Evolutionary conservation across 1,140 invertebrate species (phyloP).

Genomic region (Gonatopus flavifemur): DNA sequence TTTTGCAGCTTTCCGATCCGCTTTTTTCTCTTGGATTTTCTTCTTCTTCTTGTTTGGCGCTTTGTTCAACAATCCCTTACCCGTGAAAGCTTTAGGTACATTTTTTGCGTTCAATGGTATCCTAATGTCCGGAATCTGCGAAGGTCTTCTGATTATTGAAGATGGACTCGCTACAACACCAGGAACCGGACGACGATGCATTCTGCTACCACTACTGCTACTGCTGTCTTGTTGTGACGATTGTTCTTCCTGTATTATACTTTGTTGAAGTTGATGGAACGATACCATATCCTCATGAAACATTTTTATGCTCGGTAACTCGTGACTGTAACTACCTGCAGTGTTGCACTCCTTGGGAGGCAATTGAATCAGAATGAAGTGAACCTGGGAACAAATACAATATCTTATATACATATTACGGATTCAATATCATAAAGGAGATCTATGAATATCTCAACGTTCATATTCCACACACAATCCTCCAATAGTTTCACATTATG

Average conservation of each 20-base stretch:
- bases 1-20: slow-evolving; percentile 98
- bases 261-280: slow-evolving; percentile 37
- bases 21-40: slow-evolving; percentile 92
- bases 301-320: slow-evolving; percentile 81
- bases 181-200: slow-evolving; percentile 21
- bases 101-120: slow-evolving; percentile 83
- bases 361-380: slow-evolving; percentile 89
- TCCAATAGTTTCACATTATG: too few species aligned
- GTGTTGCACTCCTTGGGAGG: slow-evolving; percentile 65
- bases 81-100: slow-evolving; percentile 68
- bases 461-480: too few species aligned
- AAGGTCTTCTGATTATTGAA: slow-evolving; percentile 62
- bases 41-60: slow-evolving; percentile 78
- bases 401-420: too few species aligned
- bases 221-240: slow-evolving; percentile 12
- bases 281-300: slow-evolving; percentile 70
- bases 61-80: slow-evolving; percentile 49
- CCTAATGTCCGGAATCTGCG: slow-evolving; percentile 77
- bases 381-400: slow-evolving; percentile 60
- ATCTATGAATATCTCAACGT: too few species aligned
- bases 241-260: slow-evolving; percentile 15
- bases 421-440: too few species aligned
- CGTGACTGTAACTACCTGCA: slow-evolving; percentile 50
- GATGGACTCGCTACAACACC: slow-evolving; percentile 29
- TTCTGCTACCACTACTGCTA: background rate